A percentile compares a stretch with the other conserved stretches of the same genome.
These are phyloP conservation scores for Dysdera silvatica DNA, from an alignment of 1,140 invertebrate genomes.

Conservation along the genomic window DNA sequence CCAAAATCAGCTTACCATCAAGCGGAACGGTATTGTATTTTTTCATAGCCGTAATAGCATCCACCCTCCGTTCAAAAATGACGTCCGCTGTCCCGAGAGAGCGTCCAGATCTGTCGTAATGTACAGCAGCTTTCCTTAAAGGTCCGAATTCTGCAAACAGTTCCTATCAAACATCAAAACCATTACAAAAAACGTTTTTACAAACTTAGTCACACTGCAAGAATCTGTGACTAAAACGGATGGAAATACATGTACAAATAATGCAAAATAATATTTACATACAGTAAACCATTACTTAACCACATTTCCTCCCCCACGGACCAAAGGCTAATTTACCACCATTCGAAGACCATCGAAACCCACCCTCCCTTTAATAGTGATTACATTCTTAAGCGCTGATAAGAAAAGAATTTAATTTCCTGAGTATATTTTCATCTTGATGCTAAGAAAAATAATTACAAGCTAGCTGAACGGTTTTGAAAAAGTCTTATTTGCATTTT, in stretches of 20 bases:
- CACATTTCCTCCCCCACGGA: too few species aligned
- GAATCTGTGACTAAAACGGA: background rate
- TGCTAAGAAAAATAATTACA: too few species aligned
- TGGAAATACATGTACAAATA: background rate
- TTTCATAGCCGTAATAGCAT: slow-evolving; percentile 92
- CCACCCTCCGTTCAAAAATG: slow-evolving; percentile 79
- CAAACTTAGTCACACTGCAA: too few species aligned
- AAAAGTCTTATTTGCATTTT: too few species aligned
- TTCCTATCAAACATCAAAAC: slow-evolving; percentile 54
- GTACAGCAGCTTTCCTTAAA: slow-evolving; percentile 85
- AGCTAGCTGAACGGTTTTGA: too few species aligned
- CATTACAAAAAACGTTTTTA: slow-evolving; percentile 6
- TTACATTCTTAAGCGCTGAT: too few species aligned
- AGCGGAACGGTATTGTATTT: slow-evolving; percentile 96
- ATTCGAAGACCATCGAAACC: too few species aligned
- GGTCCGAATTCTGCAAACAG: slow-evolving; percentile 94
- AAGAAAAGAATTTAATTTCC: too few species aligned
- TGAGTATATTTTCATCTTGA: too few species aligned
- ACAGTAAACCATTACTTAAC: too few species aligned
- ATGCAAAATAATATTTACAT: slow-evolving; percentile 8
- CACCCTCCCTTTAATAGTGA: too few species aligned
- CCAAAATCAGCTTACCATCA: slow-evolving; percentile 58
- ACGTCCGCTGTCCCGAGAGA: slow-evolving; percentile 95
- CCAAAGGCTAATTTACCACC: too few species aligned
- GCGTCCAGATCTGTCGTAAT: slow-evolving; percentile 92